Evolutionary conservation across 2,113 vertebrate species (phyloP).

Genomic region (Heterochromis multidens): DNA sequence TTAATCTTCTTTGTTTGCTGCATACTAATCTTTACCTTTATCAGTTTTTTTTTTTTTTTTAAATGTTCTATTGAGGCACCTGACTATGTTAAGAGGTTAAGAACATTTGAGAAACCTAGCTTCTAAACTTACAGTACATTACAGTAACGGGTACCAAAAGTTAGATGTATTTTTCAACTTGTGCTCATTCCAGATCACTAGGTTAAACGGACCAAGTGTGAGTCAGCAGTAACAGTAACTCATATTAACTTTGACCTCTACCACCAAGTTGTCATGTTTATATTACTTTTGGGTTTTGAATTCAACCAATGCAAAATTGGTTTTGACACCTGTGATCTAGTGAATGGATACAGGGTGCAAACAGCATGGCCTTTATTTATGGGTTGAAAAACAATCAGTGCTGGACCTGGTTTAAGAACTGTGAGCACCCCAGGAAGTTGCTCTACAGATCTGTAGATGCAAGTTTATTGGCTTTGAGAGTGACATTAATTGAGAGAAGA

Average conservation of each 20-base stretch:
- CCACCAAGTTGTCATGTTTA: too few relatives aligned
- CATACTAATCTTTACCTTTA: too few relatives aligned
- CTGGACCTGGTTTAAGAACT: neutral
- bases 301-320: neutral
- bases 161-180: neutral
- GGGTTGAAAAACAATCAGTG: neutral
- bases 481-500: neutral
- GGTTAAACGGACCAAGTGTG: neutral
- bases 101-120: too few relatives aligned
- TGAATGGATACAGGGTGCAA: neutral
- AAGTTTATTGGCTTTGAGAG: neutral
- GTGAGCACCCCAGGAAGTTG: neutral
- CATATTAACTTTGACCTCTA: neutral
- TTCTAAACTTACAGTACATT: neutral
- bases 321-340: neutral
- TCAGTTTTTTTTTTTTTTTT: too few relatives aligned
- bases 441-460: rapidly evolving
- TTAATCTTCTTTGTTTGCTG: neutral
- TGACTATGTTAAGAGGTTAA: neutral
- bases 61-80: neutral
- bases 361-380: neutral
- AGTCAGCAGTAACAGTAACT: neutral
- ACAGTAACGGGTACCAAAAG: neutral
- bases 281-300: too few relatives aligned
- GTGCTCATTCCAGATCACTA: neutral